phyloP scores from a whole-genome alignment of 2,797 vertebrate species.

The Euthynnus affinis region DNA sequence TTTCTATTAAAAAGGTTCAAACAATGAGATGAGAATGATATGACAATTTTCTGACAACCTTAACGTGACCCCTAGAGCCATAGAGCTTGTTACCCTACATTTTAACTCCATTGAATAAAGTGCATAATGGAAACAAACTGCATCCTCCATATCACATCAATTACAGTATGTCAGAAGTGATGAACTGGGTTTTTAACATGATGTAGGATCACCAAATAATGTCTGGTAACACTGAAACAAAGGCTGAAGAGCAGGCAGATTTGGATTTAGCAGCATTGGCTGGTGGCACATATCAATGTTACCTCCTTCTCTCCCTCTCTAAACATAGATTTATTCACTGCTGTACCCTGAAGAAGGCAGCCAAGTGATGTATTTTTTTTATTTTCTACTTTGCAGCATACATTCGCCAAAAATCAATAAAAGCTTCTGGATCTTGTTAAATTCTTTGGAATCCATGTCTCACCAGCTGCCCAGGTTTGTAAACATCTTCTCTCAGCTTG shows the following conservation, averaged over 20 bases:
- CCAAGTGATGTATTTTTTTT: constrained; percentile 30
- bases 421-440: constrained; percentile 58
- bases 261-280: constrained; percentile 8
- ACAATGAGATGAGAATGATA: background rate
- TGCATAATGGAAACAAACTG: background rate
- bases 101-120: background rate
- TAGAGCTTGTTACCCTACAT: background rate
- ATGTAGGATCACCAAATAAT: background rate
- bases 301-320: constrained; percentile 6
- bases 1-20: background rate
- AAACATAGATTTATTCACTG: constrained; percentile 49
- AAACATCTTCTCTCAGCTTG: constrained; percentile 53
- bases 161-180: background rate
- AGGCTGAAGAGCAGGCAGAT: background rate
- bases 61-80: background rate
- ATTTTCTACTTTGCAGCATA: constrained; percentile 56
- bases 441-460: constrained; percentile 47
- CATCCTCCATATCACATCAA: background rate
- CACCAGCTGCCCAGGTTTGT: constrained; percentile 58
- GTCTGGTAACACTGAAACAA: background rate
- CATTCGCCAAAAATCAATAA: constrained; percentile 67
- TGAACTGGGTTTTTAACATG: background rate
- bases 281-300: constrained; percentile 4
- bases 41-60: background rate
- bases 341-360: constrained; percentile 35